Evolutionary conservation across 2,888 invertebrate genomes (phyloP), one percentile per base, ranked within the genome.

Genomic region (Philereme vetulata): DNA sequence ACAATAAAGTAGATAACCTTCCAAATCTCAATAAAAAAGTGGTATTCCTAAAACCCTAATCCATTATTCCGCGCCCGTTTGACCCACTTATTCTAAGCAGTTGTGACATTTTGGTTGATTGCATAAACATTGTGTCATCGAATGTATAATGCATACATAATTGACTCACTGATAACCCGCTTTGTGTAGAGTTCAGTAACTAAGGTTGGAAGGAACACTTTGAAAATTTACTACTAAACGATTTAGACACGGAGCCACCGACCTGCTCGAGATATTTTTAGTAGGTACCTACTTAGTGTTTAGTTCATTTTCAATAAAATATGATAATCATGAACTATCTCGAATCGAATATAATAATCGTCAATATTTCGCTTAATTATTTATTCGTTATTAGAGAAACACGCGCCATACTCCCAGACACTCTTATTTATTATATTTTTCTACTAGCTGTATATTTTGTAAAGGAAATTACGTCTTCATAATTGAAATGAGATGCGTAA

Each of bases 81-180:
- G 75, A 76, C 78, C 81, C 71, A 77, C 72, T 72, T 80, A 70
- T 62, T 64, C 58, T 68, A 70, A 68, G 57, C 38, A 56, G 72
- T 77, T 74, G 72, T 70, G 76, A 75, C 78, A 82, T 75, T 76
- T 82, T 76, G 64, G 75, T 72, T 71, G 72, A 76, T 82, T 84
- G 80, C 83, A 75, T 71, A 65, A 74, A 74, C 66, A 62, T 64
- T 68, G 60, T 57, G 67, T 54, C 65, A 61, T 62, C 57, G 59
- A 53, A 58, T 50, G 68, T 47, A 47, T 56, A 32, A 66, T 58
- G 78, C 77, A 81, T 82, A 74, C 65, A 66, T 76, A 81, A 78
- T 68, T 75, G 71, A 64, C 64, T 65, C 58, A 56, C 58, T 60
- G 65, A 70, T 63, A 59, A 58, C 60, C 59, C 51, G 60, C 34